Evolutionary conservation across 1,140 invertebrate species (phyloP), one percentile per base, ranked within the genome.

Genomic region (Drosophila pseudoobscura): DNA sequence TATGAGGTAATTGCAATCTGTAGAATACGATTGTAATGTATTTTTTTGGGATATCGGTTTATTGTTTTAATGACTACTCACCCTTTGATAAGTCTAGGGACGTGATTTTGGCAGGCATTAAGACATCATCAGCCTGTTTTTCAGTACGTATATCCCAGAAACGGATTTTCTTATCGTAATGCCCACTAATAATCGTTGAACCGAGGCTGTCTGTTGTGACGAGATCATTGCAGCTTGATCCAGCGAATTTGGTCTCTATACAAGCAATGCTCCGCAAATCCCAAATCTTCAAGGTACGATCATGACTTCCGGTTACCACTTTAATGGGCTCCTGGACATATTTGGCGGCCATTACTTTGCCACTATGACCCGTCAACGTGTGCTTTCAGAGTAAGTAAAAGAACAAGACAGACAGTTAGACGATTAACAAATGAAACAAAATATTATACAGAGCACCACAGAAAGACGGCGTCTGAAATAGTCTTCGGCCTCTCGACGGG

Each of bases 241-340:
- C 98, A 60, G 98, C 97, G 92, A 99, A 99, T 92, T 99, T 98
- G 1, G 98, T 99, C 92, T 97, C 96, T 71, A 97, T 95, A 93
- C 98, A 99, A 71, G 97, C 96, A 93, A 95, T 95, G 93, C 96
- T 97, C 72, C 96, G 94, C 22, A 99, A 94, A 92, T 99, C 98
- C 98, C 98, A 99, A 78, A 99, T 95, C 94, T 99, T 99, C 26
- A 99, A 92, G 31, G 98, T 99, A 73, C 98, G 94, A 93, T 99
- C 98, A 92, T 99, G 96, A 92, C 97, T 98, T 56, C 97, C 97
- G 15, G 96, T 97, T 70, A 98, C 97, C 51, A 97, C 96, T 93
- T 97, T 97, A 51, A 95, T 95, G 22, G 95, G 94, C 80, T 98
- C 96, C 53, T 96, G 96, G 72, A 98, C 94, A 92, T 98, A 98